phyloP scores from a whole-genome alignment of 2,113 vertebrate genomes.

The Oophaga pumilio region DNA sequence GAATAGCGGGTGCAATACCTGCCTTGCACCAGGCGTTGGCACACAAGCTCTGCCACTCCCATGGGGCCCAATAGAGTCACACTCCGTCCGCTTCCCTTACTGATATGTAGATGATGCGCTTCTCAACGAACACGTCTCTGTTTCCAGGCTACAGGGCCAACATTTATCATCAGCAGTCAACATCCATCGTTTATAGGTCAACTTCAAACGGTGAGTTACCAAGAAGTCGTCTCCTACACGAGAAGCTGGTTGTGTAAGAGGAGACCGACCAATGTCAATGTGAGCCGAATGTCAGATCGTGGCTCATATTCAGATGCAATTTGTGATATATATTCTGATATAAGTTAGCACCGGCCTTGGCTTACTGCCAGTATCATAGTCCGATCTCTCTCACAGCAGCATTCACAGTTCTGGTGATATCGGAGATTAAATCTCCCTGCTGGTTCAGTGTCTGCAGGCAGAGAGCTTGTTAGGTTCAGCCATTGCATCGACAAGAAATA shows the following conservation, averaged over 20 bases:
- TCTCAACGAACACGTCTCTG: neutral
- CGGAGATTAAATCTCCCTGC: neutral
- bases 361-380: too few species aligned
- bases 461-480: neutral
- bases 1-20: too few species aligned
- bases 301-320: neutral
- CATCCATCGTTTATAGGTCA: slow-evolving; percentile 65
- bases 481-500: too few species aligned
- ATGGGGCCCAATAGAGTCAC: too few species aligned
- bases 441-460: neutral
- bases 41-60: too few species aligned
- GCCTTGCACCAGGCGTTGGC: too few species aligned
- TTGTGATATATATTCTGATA: too few species aligned
- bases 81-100: too few species aligned
- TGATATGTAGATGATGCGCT: neutral
- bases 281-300: too few species aligned
- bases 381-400: neutral
- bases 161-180: slow-evolving; percentile 61
- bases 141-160: slow-evolving; percentile 65
- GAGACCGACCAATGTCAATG: neutral
- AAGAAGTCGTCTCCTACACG: neutral
- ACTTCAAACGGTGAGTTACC: neutral
- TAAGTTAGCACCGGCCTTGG: too few species aligned
- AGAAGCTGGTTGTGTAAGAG: neutral
- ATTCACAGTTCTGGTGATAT: neutral